These are phyloP conservation scores for Chaunax sp. DNA, from an alignment of 2,797 vertebrate species.

Conservation along the genomic window DNA sequence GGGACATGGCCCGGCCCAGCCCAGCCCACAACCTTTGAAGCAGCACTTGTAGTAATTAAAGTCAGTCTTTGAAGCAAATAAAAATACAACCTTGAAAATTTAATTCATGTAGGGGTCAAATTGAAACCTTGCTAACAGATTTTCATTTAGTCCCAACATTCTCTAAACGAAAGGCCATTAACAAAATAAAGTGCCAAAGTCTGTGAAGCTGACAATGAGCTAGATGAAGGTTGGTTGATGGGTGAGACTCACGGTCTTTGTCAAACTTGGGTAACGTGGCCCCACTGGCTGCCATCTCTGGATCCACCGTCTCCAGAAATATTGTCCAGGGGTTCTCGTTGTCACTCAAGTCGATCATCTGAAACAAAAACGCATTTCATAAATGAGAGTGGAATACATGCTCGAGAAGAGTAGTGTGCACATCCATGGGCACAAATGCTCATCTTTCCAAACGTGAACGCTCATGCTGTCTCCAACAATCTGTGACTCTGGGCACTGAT, in stretches of 20 bases:
- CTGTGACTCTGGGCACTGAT: background rate
- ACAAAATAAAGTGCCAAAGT: constrained; percentile 1
- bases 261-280: constrained; percentile 99
- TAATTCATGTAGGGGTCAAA: too few relatives aligned
- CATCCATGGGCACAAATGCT: background rate
- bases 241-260: constrained; percentile 94
- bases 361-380: constrained; percentile 4
- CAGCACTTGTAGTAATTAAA: constrained; percentile 26
- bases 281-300: constrained; percentile 97
- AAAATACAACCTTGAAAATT: too few relatives aligned
- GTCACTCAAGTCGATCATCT: constrained; percentile 99
- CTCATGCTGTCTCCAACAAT: too few relatives aligned
- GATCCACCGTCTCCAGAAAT: constrained; percentile 99
- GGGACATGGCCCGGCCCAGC: too few relatives aligned
- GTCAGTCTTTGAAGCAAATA: background rate
- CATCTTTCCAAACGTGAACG: background rate
- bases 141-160: background rate
- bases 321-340: constrained; percentile 99
- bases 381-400: background rate
- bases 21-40: background rate
- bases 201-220: background rate
- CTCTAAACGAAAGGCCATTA: background rate
- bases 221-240: background rate
- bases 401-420: background rate
- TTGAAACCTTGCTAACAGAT: too few relatives aligned